Evolutionary conservation across 2,113 vertebrate genomes (phyloP), one percentile per base, ranked within the genome.

Genomic region (Misgurnus anguillicaudatus): DNA sequence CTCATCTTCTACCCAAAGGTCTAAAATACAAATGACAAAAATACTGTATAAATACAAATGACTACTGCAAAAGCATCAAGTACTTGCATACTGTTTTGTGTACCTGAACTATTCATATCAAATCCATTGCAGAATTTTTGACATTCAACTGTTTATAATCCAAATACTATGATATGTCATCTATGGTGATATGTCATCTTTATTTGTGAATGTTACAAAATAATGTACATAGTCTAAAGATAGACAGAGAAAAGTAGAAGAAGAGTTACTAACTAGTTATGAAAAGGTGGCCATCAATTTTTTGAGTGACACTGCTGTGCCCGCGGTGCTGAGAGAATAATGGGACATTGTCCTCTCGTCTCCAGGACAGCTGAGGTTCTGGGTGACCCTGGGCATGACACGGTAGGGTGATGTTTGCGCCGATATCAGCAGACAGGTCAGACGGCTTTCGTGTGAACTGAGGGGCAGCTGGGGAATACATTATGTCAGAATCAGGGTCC

Each of bases 1-100:
- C 77, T 96, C 94, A 90, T 99, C 96, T 24, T 88, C 95, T 72
- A 98, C 93, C 96, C 95, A 98, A 38, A 99, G 84, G 80, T 93
- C 98, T 99, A 21, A 78, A 69, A 79, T 38, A 19, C 39, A 76
- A 64, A 51, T 19, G 9, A 65, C 21, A 75, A 63, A 48, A 17
- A 6, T 48, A 24, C 11, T 51, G 47, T 51, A 13, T 11, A 51
- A 13, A 19, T 3, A 13, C 4, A 31, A 6, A 4, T 45, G 24
- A 64, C 24, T 53, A 14, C 6, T 21, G 19, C 8, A 31, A 14
- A 24, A 67, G 17, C 53, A n/a, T 55, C 1, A 14, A 48, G 48
- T 51, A 51, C 14, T 68, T 24, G 16, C 51, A 55, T 6, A 24
- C 11, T 24, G 11, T 41, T 53, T 17, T 24, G 5, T 16, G 17